phyloP scores from a whole-genome alignment of 2,113 vertebrate species.

The Vimba vimba region DNA sequence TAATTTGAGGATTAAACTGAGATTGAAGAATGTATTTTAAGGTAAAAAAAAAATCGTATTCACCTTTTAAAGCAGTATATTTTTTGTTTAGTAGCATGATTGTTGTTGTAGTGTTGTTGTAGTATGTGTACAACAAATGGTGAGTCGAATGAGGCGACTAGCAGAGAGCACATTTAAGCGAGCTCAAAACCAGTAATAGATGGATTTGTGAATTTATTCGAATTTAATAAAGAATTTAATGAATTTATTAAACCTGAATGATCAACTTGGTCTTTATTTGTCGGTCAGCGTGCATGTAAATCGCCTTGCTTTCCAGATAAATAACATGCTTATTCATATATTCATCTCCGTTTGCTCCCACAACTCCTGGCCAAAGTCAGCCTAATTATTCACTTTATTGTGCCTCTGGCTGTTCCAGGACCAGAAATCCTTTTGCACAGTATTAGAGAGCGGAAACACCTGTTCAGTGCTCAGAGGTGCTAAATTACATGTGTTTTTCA shows the following conservation, averaged over 20 bases:
- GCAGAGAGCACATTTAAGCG: background rate
- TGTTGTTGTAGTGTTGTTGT: background rate
- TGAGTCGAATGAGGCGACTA: background rate
- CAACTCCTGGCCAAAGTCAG: conserved; percentile 38
- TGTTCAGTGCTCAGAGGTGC: conserved; percentile 18
- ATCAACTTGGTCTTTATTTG: conserved; percentile 53
- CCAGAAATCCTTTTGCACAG: background rate
- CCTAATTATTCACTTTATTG: conserved; percentile 25
- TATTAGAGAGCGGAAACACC: conserved; percentile 10
- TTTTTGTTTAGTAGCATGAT: background rate
- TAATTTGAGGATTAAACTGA: background rate
- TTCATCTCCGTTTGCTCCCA: conserved; percentile 46
- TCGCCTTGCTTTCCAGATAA: conserved; percentile 40
- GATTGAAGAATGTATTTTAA: background rate
- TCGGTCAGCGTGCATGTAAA: conserved; percentile 44
- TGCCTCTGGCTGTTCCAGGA: conserved; percentile 32
- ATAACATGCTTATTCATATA: conserved; percentile 53
- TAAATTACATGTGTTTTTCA: conserved; percentile 22
- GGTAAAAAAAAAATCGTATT: too few species aligned
- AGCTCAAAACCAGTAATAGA: conserved; percentile 1
- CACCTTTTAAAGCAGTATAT: background rate
- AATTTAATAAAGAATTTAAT: too few species aligned
- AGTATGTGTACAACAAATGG: background rate
- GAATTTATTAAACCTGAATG: conserved; percentile 34
- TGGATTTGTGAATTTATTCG: conserved; percentile 7